Percentiles rank a stretch among this genome's conserved stretches.
Evolutionary conservation across 1,140 invertebrate species (phyloP).

Genomic region (Tetragnatha versicolor): DNA sequence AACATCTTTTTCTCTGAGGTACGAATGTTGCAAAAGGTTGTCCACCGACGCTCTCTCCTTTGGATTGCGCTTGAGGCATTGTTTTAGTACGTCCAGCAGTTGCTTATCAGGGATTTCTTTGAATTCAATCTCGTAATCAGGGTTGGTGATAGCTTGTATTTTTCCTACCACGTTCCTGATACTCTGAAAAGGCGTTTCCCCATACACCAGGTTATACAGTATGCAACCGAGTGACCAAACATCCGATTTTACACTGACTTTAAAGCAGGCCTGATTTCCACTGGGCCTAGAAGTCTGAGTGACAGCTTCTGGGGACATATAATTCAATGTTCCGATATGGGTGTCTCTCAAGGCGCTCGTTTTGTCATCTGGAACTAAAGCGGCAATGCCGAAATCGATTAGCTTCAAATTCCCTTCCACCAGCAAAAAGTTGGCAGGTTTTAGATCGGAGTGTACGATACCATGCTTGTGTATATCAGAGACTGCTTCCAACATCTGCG

Average conservation of each 20-base stretch:
- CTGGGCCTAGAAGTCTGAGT: conserved; percentile 58
- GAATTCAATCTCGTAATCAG: conserved; percentile 78
- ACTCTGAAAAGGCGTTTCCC: conserved; percentile 88
- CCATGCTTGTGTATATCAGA: conserved; percentile 88
- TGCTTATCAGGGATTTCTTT: conserved; percentile 66
- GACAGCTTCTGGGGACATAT: conserved; percentile 92
- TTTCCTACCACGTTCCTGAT: conserved; percentile 78
- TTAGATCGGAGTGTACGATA: conserved; percentile 96
- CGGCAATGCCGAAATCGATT: conserved; percentile 99
- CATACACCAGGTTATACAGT: conserved; percentile 90
- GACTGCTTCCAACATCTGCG: conserved; percentile 91
- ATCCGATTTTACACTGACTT: conserved; percentile 93
- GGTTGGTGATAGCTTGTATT: conserved; percentile 82
- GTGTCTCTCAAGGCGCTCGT: conserved; percentile 87
- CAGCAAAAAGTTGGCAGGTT: conserved; percentile 95
- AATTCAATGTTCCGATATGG: conserved; percentile 87
- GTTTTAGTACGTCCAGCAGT: conserved; percentile 64
- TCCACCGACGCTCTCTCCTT: conserved; percentile 75
- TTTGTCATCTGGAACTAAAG: conserved; percentile 83
- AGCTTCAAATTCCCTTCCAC: conserved; percentile 87
- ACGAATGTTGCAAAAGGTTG: conserved; percentile 75
- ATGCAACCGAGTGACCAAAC: conserved; percentile 98
- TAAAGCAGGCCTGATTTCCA: conserved; percentile 57
- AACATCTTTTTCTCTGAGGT: conserved; percentile 62
- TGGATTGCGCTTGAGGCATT: conserved; percentile 76